These are phyloP conservation scores for Portevinia maculata DNA, from an alignment of 2,888 invertebrate species.

Conservation along the genomic window DNA sequence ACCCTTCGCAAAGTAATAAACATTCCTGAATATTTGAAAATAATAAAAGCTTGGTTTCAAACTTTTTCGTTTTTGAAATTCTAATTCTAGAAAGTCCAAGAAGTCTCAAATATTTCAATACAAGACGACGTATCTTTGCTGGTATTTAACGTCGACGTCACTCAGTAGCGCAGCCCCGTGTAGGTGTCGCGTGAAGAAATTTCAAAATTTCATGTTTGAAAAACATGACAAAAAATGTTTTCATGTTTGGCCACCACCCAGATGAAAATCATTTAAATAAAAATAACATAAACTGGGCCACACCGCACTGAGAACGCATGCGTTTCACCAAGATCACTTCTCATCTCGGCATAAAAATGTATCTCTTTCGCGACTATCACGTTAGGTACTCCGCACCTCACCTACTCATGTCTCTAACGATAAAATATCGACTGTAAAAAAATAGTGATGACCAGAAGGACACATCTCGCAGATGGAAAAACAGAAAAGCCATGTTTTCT, in stretches of 20 bases:
- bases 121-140: conserved; percentile 13
- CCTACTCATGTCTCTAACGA: background rate
- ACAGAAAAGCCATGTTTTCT: conserved; percentile 66
- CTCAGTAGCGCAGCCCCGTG: conserved; percentile 14
- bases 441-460: conserved; percentile 55
- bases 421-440: conserved; percentile 43
- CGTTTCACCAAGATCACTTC: conserved; percentile 29
- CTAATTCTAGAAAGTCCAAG: conserved; percentile 44
- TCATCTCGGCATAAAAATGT: background rate
- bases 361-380: conserved; percentile 3
- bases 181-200: conserved; percentile 45
- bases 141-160: conserved; percentile 43
- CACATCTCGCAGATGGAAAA: conserved; percentile 63
- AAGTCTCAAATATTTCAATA: conserved; percentile 2
- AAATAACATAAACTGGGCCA: conserved; percentile 62
- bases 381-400: background rate
- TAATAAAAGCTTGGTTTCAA: background rate
- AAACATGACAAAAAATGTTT: conserved; percentile 73
- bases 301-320: conserved; percentile 29
- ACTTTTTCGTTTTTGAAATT: conserved; percentile 1
- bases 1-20: no score
- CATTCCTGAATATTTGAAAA: background rate
- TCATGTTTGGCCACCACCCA: conserved; percentile 70
- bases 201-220: conserved; percentile 68
- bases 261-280: conserved; percentile 60